These are phyloP conservation scores for Camelus bactrianus DNA, from an alignment of 2,113 vertebrate genomes.

Conservation along the genomic window DNA sequence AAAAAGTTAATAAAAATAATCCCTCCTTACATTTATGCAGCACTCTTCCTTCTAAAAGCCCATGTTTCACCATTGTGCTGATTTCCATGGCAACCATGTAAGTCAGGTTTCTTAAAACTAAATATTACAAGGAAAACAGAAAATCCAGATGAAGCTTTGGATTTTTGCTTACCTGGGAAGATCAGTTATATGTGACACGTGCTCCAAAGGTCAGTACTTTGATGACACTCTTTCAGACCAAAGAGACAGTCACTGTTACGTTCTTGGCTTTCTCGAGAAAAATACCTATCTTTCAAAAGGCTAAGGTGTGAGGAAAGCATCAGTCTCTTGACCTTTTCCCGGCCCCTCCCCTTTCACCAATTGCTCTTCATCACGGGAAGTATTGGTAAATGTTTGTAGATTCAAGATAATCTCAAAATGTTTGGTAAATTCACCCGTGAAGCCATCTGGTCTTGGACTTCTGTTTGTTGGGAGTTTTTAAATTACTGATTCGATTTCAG, in stretches of 20 bases:
- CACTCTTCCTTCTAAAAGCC: constrained; percentile 12
- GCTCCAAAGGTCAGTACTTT: background rate
- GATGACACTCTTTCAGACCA: background rate
- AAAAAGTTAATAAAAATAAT: constrained; percentile 45
- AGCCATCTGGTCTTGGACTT: too few species aligned
- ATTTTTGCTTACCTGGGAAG: constrained; percentile 1
- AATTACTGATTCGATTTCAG: too few species aligned
- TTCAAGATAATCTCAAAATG: background rate
- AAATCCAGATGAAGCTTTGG: constrained; percentile 51
- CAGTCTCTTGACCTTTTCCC: constrained; percentile 4
- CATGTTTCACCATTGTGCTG: background rate
- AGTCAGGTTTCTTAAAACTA: constrained; percentile 45
- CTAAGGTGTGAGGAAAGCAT: background rate
- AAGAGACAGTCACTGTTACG: background rate
- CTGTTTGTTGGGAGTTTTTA: too few species aligned
- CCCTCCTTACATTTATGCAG: background rate
- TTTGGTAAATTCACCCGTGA: too few species aligned
- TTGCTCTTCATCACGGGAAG: background rate
- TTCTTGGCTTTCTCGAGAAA: background rate
- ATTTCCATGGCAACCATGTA: constrained; percentile 72
- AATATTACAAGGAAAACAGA: constrained; percentile 56
- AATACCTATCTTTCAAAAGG: background rate
- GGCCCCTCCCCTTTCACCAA: background rate
- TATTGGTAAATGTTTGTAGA: background rate
- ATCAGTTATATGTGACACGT: background rate